Evolutionary conservation across 1,140 invertebrate genomes (phyloP).

Genomic region (Xylocopa sonorina): DNA sequence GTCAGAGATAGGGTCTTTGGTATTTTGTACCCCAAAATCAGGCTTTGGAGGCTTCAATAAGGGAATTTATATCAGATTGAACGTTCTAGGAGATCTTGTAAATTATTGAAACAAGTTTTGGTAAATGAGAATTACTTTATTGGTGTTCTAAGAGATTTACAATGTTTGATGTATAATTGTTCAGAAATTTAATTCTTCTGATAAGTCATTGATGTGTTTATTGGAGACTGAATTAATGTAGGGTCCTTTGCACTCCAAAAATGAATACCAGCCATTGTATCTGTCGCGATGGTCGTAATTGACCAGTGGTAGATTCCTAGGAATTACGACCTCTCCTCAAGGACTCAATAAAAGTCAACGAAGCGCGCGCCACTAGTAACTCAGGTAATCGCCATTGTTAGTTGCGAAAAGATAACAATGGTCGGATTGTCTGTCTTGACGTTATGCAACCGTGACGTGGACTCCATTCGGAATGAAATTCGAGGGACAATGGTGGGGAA

Average conservation of each 20-base stretch:
- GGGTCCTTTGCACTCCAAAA: background rate
- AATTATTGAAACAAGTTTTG: no score
- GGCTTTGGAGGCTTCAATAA: no score
- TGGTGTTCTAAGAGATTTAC: background rate
- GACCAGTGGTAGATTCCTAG: no score
- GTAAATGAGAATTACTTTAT: no score
- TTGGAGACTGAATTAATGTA: background rate
- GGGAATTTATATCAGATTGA: no score
- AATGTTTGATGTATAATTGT: background rate
- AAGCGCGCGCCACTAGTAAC: background rate
- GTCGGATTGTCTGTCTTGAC: background rate
- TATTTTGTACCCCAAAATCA: no score
- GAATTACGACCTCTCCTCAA: background rate
- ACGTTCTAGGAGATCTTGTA: no score
- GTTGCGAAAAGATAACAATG: conserved; percentile 18
- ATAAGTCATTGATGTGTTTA: background rate
- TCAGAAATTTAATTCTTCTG: background rate
- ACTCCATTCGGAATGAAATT: conserved; percentile 5
- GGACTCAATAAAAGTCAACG: background rate
- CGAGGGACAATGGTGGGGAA: background rate
- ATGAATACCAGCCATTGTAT: no score
- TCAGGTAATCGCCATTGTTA: conserved; percentile 24
- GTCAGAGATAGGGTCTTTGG: no score
- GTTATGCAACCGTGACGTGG: background rate
- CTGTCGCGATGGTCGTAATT: no score